Percentiles rank a stretch among this genome's conserved stretches.
Conservation (phyloP, 2,888 invertebrate species). For the Heliconius charithonia region DNA sequence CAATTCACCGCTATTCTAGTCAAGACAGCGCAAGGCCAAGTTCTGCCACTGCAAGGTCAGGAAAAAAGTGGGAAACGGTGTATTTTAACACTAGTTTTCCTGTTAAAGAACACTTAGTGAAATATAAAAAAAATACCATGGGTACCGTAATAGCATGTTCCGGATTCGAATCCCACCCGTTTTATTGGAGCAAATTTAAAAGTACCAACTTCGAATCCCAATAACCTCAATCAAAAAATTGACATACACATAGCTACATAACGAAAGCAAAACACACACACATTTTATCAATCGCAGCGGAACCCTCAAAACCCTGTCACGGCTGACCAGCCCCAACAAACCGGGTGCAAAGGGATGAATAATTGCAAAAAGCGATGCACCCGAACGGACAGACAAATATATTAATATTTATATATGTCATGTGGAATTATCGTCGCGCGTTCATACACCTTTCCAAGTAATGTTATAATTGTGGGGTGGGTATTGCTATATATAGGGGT, state of each 20-base stretch:
- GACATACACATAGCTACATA: too few species aligned
- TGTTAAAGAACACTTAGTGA: too few species aligned
- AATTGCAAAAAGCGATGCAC: constrained; percentile 51
- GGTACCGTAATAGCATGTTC: too few species aligned
- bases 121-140: too few species aligned
- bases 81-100: too few species aligned
- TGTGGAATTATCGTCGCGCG: constrained; percentile 59
- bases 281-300: constrained; percentile 12
- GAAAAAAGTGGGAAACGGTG: not conserved
- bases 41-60: not conserved
- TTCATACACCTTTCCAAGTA: constrained; percentile 51
- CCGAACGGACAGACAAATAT: constrained; percentile 58
- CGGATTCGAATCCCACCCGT: too few species aligned
- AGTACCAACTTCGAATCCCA: too few species aligned
- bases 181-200: too few species aligned
- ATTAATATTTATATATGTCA: constrained; percentile 66
- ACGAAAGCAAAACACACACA: not conserved
- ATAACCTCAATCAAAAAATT: too few species aligned
- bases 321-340: constrained; percentile 41
- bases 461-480: constrained; percentile 50
- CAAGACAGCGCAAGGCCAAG: not conserved
- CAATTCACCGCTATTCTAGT: not conserved
- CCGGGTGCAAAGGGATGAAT: constrained; percentile 46
- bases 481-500: constrained; percentile 10
- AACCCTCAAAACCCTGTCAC: constrained; percentile 41